Percentiles rank a stretch among this genome's conserved stretches.
Evolutionary conservation across 92 coral and sea anemone species (phyloP).

Genomic region (Ricordea florida): DNA sequence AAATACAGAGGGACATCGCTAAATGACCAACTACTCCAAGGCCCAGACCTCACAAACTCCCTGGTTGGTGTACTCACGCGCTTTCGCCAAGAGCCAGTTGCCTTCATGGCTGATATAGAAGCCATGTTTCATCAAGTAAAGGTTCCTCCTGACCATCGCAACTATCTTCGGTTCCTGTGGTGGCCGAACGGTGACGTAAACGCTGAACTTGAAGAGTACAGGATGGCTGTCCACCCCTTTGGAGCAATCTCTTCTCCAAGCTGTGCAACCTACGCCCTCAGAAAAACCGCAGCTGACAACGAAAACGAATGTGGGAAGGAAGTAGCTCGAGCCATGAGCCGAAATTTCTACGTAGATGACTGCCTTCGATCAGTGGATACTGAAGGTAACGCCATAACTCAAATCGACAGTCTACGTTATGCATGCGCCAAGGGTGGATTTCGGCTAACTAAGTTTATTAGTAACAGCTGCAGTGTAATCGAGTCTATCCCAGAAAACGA

Average conservation of each 20-base stretch:
- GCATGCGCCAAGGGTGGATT: constrained; percentile 36
- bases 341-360: constrained; percentile 57
- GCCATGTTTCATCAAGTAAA: constrained; percentile 2
- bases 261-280: constrained; percentile 48
- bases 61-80: constrained; percentile 5
- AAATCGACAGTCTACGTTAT: constrained; percentile 8
- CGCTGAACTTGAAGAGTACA: constrained; percentile 56
- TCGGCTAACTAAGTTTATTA: constrained; percentile 46
- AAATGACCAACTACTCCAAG: neutral
- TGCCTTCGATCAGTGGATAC: constrained; percentile 45
- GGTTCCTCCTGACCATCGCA: constrained; percentile 40
- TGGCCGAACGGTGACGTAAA: no score
- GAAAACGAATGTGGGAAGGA: constrained; percentile 11
- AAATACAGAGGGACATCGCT: neutral
- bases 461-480: constrained; percentile 25
- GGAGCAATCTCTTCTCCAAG: constrained; percentile 68
- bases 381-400: constrained; percentile 20
- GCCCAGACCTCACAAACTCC: neutral
- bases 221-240: constrained; percentile 54
- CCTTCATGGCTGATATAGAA: constrained; percentile 9
- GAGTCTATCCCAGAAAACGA: constrained; percentile 46
- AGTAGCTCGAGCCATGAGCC: constrained; percentile 25
- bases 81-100: constrained; percentile 6
- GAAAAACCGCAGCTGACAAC: constrained; percentile 30
- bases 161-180: constrained; percentile 32